Conservation (phyloP, 2,888 invertebrate genomes). For the Chydorus sphaericus region DNA sequence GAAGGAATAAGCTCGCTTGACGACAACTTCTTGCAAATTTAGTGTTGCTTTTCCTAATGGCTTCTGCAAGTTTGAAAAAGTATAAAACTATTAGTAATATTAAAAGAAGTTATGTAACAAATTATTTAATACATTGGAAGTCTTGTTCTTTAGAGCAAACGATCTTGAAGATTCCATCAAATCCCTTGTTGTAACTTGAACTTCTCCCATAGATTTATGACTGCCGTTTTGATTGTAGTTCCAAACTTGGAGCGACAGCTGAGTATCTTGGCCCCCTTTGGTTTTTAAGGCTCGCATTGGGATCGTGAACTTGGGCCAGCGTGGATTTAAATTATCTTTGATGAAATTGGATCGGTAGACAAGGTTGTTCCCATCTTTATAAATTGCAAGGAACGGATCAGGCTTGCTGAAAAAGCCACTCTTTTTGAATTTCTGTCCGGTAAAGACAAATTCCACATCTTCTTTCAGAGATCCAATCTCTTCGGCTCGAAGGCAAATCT, state of each 20-base stretch:
- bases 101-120: too few species aligned
- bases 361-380: constrained; percentile 31
- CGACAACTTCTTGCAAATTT: constrained; percentile 18
- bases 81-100: too few species aligned
- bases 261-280: constrained; percentile 35
- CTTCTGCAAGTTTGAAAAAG: too few species aligned
- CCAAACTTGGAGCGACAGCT: constrained; percentile 35
- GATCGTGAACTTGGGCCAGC: constrained; percentile 35
- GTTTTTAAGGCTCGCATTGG: constrained; percentile 35
- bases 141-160: constrained; percentile 23
- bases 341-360: constrained; percentile 39
- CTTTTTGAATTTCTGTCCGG: constrained; percentile 26
- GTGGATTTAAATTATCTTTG: constrained; percentile 36
- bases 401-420: constrained; percentile 27
- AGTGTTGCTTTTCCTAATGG: constrained; percentile 27
- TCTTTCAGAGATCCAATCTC: constrained; percentile 28
- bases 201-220: constrained; percentile 35
- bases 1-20: constrained; percentile 31
- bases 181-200: constrained; percentile 31
- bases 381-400: constrained; percentile 29
- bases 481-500: constrained; percentile 27
- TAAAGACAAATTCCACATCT: constrained; percentile 26
- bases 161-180: constrained; percentile 27
- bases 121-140: too few species aligned
- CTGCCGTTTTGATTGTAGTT: constrained; percentile 36